A percentile compares a stretch with the other conserved stretches of the same genome.
These are phyloP conservation scores for Acrocephalus scirpaceus DNA, from an alignment of 2,797 vertebrate species.

Conservation along the genomic window DNA sequence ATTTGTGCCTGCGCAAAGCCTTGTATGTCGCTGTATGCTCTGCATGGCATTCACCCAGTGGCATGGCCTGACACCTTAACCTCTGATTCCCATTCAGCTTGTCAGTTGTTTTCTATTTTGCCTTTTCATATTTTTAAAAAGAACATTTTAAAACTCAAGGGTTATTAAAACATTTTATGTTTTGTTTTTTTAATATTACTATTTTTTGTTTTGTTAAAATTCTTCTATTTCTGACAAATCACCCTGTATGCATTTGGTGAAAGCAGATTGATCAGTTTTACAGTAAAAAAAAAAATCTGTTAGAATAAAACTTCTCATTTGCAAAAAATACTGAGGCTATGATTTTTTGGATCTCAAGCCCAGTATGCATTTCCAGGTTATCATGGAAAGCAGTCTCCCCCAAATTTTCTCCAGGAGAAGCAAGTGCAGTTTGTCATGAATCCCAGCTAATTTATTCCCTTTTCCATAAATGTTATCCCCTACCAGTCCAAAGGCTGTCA, in stretches of 20 bases:
- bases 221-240: not conserved
- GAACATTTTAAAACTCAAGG: not conserved
- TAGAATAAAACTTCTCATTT: not conserved
- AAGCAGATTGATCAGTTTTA: not conserved
- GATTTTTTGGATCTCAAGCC: not conserved
- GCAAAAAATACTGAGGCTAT: not conserved
- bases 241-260: not conserved
- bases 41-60: fast-evolving
- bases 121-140: not conserved
- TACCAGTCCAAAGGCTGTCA: conserved; percentile 24
- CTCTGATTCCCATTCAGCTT: not conserved
- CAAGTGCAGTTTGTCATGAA: not conserved
- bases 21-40: fast-evolving
- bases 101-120: not conserved
- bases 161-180: not conserved
- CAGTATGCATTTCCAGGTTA: not conserved
- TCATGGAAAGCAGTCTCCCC: not conserved
- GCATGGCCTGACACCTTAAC: not conserved
- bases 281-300: not conserved
- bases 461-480: conserved; percentile 25
- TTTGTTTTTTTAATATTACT: not conserved
- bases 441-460: not conserved
- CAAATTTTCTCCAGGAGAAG: not conserved
- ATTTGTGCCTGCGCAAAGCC: not conserved
- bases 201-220: not conserved